Conservation (phyloP, 2,113 vertebrate genomes). For the Perca flavescens region DNA sequence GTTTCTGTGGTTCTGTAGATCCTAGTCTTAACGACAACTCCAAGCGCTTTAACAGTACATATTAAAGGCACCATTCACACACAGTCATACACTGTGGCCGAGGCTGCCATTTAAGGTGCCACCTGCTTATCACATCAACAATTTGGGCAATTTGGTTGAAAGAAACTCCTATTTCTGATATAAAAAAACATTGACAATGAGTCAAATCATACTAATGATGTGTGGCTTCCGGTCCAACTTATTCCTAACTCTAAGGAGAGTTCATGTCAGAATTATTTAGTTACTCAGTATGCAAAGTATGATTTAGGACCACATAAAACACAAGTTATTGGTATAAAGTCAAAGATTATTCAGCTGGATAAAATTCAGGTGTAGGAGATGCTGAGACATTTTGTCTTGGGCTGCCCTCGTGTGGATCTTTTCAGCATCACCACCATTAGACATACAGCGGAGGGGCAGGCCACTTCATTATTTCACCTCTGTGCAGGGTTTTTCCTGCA, state of each 20-base stretch:
- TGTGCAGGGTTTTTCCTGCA: too few species aligned
- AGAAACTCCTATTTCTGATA: too few species aligned
- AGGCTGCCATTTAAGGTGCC: too few species aligned
- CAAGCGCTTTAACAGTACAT: too few species aligned
- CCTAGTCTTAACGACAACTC: too few species aligned
- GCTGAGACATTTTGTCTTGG: background rate
- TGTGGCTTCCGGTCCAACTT: background rate
- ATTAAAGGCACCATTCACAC: too few species aligned
- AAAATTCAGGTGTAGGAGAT: background rate
- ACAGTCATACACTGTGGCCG: too few species aligned
- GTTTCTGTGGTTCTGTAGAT: too few species aligned
- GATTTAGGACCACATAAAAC: background rate
- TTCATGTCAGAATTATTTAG: background rate
- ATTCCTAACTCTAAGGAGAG: background rate
- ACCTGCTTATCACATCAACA: too few species aligned
- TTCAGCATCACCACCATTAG: background rate
- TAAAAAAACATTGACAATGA: too few species aligned
- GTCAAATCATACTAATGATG: background rate
- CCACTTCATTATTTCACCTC: background rate
- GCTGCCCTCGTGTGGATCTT: constrained; percentile 51
- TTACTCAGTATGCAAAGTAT: background rate
- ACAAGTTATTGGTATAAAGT: too few species aligned
- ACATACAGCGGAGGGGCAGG: background rate
- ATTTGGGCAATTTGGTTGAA: too few species aligned
- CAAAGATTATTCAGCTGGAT: background rate